These are phyloP conservation scores for Maniola hyperantus DNA, from an alignment of 2,888 invertebrate genomes.

Conservation along the genomic window DNA sequence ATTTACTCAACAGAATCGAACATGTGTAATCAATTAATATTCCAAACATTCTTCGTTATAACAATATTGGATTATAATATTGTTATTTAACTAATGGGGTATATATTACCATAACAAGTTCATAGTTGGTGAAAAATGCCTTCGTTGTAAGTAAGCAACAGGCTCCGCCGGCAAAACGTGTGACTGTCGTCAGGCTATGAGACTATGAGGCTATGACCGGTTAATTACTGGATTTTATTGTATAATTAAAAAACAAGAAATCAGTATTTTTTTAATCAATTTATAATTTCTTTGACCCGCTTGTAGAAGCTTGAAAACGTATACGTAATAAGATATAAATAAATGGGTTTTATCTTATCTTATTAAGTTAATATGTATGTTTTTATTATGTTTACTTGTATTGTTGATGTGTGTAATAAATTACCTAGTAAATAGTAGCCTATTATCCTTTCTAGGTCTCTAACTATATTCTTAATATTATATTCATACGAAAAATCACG, in stretches of 20 bases:
- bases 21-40: conserved; percentile 25
- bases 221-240: conserved; percentile 17
- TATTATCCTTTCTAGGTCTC: no score
- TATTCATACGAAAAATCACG: no score
- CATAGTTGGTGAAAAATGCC: conserved; percentile 10
- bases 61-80: conserved; percentile 30
- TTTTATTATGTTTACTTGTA: no score
- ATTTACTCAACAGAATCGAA: neutral
- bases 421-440: no score
- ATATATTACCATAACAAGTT: conserved; percentile 35
- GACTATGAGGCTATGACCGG: conserved; percentile 13
- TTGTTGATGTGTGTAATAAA: no score
- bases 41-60: conserved; percentile 18
- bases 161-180: neutral
- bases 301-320: neutral
- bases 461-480: no score
- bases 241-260: conserved; percentile 11
- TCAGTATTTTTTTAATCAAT: neutral
- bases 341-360: no score
- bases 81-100: conserved; percentile 21
- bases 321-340: neutral
- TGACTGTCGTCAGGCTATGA: conserved; percentile 3
- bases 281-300: neutral
- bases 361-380: no score
- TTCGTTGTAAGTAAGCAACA: neutral